Base-by-base conservation (phyloP, 2,888 invertebrate genomes). In the Drepana falcataria region DNA sequence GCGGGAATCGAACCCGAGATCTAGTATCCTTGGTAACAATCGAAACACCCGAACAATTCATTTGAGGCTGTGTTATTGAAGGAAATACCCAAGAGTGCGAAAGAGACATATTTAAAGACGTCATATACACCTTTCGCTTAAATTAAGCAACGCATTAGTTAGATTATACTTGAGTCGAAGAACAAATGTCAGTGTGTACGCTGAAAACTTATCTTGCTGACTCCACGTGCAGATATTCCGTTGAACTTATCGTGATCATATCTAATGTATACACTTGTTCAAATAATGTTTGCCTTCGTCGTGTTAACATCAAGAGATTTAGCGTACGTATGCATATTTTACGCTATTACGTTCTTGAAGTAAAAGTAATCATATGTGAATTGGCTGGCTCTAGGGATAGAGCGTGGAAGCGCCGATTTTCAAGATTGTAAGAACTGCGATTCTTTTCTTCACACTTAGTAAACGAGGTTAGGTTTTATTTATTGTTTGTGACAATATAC, bases 201-300 rank as follows among this genome's bases (percentile, higher is more conserved):
- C 57, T 57, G 55, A 57, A 59, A 65, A 66, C 61, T 67, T 66
- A 54, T 57, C 7, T 34, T 41, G 60, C 58, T 54, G 53, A 59
- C 58, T 64, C 61, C 53, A 52, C 55, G 57, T 52, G 54, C 4
- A 37, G 37, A 4, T 44, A 44, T 44, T 44, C 44, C 9, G 44
- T 44, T 44, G 9, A 44, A 44, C 44, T 44, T 44, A 44, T 2
- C 44, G 6, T 9, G 54, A 51, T 48, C 53, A 57, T 61, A 60
- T 62, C 56, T 61, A 61, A 60, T 61, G 60, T 56, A 60, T 63
- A 58, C 56, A 61, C 58, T 64, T 49, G 56, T 64, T 60, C 64
- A 59, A 52, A 51, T 51, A 56, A 63, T 60, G 55, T 61, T 59
- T 59, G 61, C 56, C 37, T 51, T 7, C 35, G 35, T 35, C 35